Conservation (phyloP, 2,113 vertebrate genomes). For the Aythya baeri region DNA sequence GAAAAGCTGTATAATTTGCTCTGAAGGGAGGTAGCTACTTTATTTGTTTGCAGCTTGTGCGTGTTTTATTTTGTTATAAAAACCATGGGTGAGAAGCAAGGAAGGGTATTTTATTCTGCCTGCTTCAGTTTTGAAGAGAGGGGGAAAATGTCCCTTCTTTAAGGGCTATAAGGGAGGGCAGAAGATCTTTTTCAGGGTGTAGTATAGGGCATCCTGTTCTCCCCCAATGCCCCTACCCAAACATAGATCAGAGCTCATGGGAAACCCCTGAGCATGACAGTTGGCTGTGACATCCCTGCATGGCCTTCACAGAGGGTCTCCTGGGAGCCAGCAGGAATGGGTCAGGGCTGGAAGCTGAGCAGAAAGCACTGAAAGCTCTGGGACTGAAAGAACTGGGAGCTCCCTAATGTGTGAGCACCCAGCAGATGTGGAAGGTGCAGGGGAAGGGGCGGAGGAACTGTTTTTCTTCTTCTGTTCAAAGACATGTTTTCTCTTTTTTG, state of each 20-base stretch:
- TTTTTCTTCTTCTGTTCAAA: background rate
- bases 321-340: background rate
- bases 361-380: background rate
- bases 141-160: background rate
- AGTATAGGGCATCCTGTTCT: background rate
- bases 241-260: background rate
- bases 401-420: background rate
- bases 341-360: background rate
- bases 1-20: background rate
- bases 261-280: accelerated
- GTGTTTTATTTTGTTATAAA: background rate
- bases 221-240: accelerated
- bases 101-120: background rate
- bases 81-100: background rate
- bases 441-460: background rate
- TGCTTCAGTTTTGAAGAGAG: background rate
- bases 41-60: background rate
- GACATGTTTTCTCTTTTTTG: background rate
- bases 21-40: background rate
- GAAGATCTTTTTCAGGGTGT: background rate
- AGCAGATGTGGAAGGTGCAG: background rate
- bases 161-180: background rate
- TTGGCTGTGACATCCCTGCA: background rate
- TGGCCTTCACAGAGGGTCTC: background rate
- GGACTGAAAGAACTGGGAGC: background rate